phyloP scores from a whole-genome alignment of 2,113 vertebrate genomes.

The Ammospiza nelsoni region DNA sequence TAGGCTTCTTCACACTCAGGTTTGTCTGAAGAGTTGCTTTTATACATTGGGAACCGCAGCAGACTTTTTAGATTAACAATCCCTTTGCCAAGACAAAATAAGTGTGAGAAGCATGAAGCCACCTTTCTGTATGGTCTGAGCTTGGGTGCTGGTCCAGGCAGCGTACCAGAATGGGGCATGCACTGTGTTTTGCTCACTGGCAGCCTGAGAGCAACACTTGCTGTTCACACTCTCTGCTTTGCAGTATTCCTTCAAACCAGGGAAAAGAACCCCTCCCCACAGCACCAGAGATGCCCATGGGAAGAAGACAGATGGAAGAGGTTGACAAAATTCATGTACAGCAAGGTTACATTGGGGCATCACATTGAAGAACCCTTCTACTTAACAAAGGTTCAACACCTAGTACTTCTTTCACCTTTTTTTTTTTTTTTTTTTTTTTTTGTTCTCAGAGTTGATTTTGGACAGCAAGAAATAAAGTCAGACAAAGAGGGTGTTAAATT shows the following conservation, averaged over 20 bases:
- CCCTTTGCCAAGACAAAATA: background rate
- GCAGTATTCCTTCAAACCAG: background rate
- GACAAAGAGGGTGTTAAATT: background rate
- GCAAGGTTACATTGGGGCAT: background rate
- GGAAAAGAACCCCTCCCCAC: background rate
- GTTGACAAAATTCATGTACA: background rate
- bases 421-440: background rate
- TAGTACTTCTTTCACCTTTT: background rate
- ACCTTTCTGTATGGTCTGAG: background rate
- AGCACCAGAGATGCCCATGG: background rate
- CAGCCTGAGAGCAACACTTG: background rate
- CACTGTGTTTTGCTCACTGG: background rate
- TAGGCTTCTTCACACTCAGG: background rate
- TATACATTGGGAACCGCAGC: background rate
- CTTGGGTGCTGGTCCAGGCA: background rate
- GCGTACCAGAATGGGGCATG: background rate
- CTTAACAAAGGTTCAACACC: background rate
- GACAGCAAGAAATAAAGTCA: background rate
- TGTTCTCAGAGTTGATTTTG: background rate
- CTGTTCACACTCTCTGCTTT: background rate
- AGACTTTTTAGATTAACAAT: background rate
- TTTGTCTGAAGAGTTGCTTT: background rate
- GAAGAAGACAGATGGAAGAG: background rate
- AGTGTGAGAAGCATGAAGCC: fast-evolving
- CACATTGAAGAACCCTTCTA: background rate